Evolutionary conservation across 35 echinoderm and acorn worm species (phyloP).

Genomic region (Patiria miniata): DNA sequence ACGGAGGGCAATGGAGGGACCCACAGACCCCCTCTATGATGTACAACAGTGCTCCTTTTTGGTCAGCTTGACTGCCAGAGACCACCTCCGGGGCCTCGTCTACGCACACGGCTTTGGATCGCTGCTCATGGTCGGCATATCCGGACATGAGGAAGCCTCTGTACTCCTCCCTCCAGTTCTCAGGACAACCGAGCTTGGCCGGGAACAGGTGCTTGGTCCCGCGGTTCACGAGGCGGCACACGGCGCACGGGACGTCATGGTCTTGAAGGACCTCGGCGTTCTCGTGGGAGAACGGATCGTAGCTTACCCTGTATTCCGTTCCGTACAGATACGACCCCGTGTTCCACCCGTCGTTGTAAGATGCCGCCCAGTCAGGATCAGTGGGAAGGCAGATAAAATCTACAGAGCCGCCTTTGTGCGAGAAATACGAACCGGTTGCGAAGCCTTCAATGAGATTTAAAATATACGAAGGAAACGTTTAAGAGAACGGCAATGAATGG

Average conservation of each 20-base stretch:
- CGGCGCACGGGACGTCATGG: slow-evolving; percentile 39
- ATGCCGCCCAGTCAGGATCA: slow-evolving; percentile 12
- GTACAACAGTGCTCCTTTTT: slow-evolving; percentile 21
- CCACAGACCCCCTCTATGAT: slow-evolving; percentile 33
- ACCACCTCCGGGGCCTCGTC: slow-evolving; percentile 46
- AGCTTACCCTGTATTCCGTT: slow-evolving; percentile 36
- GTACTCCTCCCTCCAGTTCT: slow-evolving; percentile 52
- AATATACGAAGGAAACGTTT: too few species aligned
- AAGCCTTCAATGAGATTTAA: too few species aligned
- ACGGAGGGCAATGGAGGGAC: slow-evolving; percentile 27
- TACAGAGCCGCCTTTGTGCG: slow-evolving; percentile 23
- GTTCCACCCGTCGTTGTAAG: slow-evolving; percentile 1
- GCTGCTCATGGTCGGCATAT: not conserved
- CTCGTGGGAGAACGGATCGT: slow-evolving; percentile 44
- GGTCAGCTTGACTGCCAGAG: not conserved
- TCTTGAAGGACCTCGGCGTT: slow-evolving; percentile 37
- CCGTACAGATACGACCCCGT: slow-evolving; percentile 25
- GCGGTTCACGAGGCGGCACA: slow-evolving; percentile 44
- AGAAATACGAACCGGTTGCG: not conserved
- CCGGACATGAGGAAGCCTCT: slow-evolving; percentile 48
- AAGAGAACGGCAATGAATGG: too few species aligned
- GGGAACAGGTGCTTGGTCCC: slow-evolving; percentile 34
- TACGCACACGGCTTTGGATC: slow-evolving; percentile 26
- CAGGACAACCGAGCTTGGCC: slow-evolving; percentile 39
- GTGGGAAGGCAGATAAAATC: slow-evolving; percentile 33